Evolutionary conservation across 2,797 vertebrate genomes (phyloP), one percentile per base, ranked within the genome.

Genomic region (Lepus townsendii): DNA sequence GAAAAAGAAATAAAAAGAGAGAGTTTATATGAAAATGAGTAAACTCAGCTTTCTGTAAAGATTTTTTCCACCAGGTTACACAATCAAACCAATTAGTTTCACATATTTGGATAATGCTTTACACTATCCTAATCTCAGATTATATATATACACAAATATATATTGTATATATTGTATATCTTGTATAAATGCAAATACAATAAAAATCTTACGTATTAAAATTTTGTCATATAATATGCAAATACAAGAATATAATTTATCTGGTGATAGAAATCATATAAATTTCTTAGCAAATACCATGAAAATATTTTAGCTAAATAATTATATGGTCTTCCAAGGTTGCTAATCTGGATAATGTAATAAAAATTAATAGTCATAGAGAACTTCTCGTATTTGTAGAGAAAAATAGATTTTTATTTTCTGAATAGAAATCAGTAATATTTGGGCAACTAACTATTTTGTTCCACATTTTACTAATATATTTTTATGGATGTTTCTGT

Each of bases 381-480:
- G 0, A 71, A 30, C 24, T 69, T 77, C 66, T 87, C 14, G 30
- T 68, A 32, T 42, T 83, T 78, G 6, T 24, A 17, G 3, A 50
- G 50, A 60, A 30, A 26, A 71, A 32, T 77, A 47, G 32, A 3
- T 76, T 87, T 9, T 95, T 12, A 52, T 71, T 71, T 94, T 83
- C 17, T 26, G 66, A 35, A 35, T 54, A 79, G 52, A 91, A 73
- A 85, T 52, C 54, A 60, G 10, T 79, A 80, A 83, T 17, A 95
- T 80, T 77, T 50, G 22, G 47, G 10, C 24, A 78, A 5, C 35
- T 91, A 96, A 80, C 30, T 96, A 95, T 87, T 26, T 77, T 26
- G 2, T 38, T 0, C 50, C 78, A 3, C 10, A 60, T 62, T 14
- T 27, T 84, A 83, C 38, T 4, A n/a, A 50, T 47, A 50, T 63